Percentiles rank a stretch among this genome's conserved stretches.
Conservation (phyloP, 2,113 vertebrate species). For the Zosterops lateralis region DNA sequence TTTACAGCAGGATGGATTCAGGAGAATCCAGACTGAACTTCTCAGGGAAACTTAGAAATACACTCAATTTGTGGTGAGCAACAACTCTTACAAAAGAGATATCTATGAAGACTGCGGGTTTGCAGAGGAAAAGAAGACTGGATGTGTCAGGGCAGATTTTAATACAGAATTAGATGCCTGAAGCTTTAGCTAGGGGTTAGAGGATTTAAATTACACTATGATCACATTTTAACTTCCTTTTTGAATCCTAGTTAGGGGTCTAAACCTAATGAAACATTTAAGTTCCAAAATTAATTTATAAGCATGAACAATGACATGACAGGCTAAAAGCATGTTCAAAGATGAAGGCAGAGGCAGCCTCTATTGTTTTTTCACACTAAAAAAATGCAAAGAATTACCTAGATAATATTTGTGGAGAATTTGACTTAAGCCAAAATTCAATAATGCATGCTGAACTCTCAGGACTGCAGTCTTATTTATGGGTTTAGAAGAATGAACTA, state of each 20-base stretch:
- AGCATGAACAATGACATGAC: neutral
- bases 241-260: neutral
- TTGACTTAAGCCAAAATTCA: neutral
- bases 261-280: neutral
- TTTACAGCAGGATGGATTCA: neutral
- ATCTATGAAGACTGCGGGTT: neutral
- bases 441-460: neutral
- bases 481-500: neutral
- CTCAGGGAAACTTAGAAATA: neutral
- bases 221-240: neutral
- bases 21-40: neutral
- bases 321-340: neutral
- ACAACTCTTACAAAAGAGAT: neutral
- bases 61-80: neutral
- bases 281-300: neutral
- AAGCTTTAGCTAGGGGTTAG: neutral
- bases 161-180: neutral
- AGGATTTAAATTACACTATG: neutral
- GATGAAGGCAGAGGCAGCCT: neutral
- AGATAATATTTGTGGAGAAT: neutral
- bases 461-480: neutral
- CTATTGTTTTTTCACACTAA: neutral
- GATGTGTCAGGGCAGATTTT: neutral
- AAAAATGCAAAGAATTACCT: neutral
- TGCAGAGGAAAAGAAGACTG: neutral